Evolutionary conservation across 2,797 vertebrate genomes (phyloP), one percentile per base, ranked within the genome.

Genomic region (Petrocephalus sullivani): DNA sequence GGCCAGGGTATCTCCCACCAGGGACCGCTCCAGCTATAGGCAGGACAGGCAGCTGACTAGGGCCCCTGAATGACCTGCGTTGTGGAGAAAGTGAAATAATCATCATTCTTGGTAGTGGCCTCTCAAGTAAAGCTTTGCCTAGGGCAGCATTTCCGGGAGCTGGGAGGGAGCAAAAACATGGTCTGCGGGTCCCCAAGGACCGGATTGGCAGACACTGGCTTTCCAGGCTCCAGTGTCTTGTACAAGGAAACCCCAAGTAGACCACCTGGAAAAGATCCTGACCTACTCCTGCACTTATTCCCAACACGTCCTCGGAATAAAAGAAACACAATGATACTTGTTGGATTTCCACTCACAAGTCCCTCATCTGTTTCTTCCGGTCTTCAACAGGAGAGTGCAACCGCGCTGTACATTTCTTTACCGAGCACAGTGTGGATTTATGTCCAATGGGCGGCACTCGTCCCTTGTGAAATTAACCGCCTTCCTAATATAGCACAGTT

Each of bases 401-500:
- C 71, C 46, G 41, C 16, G 1, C 5, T 41, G 7, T 78, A n/a
- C 41, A 6, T 49, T 78, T 19, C 71, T 49, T 8, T 49, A 37
- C 37, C 46, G 37, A 78, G 41, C 1, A 1, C 71, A 78, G 37
- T 8, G 16, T 78, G 41, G 71, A 78, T 78, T 46, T 19, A 78
- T 78, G 19, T 78, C 71, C 46, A 46, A 49, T n/a, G 71, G n/a
- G 37, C 37, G 14, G 64, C 37, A 78, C 41, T 19, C 2, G 1
- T 78, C 71, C 71, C 71, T 9, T 78, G 71, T 78, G 41, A 78
- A 78, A 78, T 78, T 78, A 41, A 78, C 37, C 37, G 19, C 41
- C 71, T 78, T 49, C 71, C 71, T 78, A 78, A 78, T 78, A 78
- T 78, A 78, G 71, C 71, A 78, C 71, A 46, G 71, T 49, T 78